Base-by-base conservation (phyloP, 2,888 invertebrate species). In the Eremobia ochroleuca region DNA sequence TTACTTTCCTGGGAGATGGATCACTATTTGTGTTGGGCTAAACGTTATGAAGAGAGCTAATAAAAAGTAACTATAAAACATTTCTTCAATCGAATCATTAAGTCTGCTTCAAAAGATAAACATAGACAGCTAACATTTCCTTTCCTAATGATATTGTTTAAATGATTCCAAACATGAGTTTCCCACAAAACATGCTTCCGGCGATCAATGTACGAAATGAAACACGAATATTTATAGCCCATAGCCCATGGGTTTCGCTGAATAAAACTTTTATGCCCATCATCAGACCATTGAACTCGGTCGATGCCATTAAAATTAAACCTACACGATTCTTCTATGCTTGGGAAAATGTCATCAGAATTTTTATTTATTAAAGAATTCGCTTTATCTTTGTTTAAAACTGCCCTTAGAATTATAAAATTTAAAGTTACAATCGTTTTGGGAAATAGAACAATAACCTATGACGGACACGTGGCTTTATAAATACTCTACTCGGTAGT, bases 201-300 rank as follows among this genome's bases (percentile, higher is more conserved):
- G 76, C 70, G 58, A 52, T 64, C 59, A 64, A 43, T 28, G 66
- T 55, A 61, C 69, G 46, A 76, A 77, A 76, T 46, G 67, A 76
- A 84, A 72, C 84, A 62, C 40, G 65, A 69, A 75, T 81, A 87
- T 86, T 84, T 83, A 82, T 86, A 88, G 82, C 79, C 52, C 79
- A 81, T 87, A 89, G 79, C 82, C 67, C 81, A 88, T 85, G 85
- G 87, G 87, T 85, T 87, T 90, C 79, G 87, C 89, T 88, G 80
- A 85, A 88, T 90, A 88, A 87, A 87, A 87, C 69, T 85, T 88
- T 82, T 74, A 77, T 81, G 73, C 74, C 79, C 82, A 87, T 90
- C 86, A 88, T 77, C 79, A 75, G 90, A 82, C 64, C 89, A 67
- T 81, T 89, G 89, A 90, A 85, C 89, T 78, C 85, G 73, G 74